Conservation (phyloP, 2,888 invertebrate species). For the Thyatira batis region DNA sequence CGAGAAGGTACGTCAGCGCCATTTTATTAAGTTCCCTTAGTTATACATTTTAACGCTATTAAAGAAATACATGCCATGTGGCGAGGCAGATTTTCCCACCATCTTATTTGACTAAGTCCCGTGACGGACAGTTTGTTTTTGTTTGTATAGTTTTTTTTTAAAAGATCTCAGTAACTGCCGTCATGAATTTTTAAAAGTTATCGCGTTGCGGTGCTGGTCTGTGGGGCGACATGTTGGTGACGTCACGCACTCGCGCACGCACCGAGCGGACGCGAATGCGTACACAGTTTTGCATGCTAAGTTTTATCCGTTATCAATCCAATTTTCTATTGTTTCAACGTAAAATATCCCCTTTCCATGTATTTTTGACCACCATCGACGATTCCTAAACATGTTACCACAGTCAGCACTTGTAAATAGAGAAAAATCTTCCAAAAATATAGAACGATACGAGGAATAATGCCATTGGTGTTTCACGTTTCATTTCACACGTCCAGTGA, state of each 20-base stretch:
- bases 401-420: conserved; percentile 32
- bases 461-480: conserved; percentile 4
- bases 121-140: conserved; percentile 56
- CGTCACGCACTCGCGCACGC: too few relatives aligned
- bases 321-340: too few relatives aligned
- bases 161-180: conserved; percentile 74
- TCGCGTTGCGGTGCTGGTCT: conserved; percentile 38
- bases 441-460: conserved; percentile 29
- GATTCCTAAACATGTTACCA: conserved; percentile 14
- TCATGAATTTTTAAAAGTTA: conserved; percentile 40
- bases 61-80: conserved; percentile 71
- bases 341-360: too few relatives aligned
- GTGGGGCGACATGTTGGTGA: conserved; percentile 26
- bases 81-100: conserved; percentile 78
- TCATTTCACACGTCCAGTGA: background rate
- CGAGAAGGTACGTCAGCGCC: conserved; percentile 20
- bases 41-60: conserved; percentile 47
- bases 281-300: background rate
- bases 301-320: too few relatives aligned
- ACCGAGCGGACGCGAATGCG: too few relatives aligned
- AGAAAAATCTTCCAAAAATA: conserved; percentile 36
- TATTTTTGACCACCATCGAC: background rate
- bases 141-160: conserved; percentile 55
- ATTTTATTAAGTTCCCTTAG: conserved; percentile 47
- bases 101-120: conserved; percentile 64